phyloP scores from a whole-genome alignment of 2,888 invertebrate species.

The Cerceris rybyensis region DNA sequence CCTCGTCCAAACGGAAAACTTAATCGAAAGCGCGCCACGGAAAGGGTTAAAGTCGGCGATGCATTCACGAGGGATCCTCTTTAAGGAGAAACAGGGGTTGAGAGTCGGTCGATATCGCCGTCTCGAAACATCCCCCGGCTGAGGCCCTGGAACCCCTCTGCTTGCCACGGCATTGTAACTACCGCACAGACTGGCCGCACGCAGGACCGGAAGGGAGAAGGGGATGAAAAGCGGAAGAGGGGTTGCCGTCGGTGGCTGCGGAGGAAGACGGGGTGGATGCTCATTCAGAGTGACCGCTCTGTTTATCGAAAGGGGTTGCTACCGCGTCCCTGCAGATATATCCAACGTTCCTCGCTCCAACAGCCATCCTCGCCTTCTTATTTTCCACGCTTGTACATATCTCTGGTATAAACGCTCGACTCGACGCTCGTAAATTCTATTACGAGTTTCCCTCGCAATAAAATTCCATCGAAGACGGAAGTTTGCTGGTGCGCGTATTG shows the following conservation, averaged over 20 bases:
- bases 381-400: slow-evolving; percentile 18
- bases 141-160: slow-evolving; percentile 36
- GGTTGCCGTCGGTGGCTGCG: slow-evolving; percentile 20
- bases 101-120: slow-evolving; percentile 71
- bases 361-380: slow-evolving; percentile 12
- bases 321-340: slow-evolving; percentile 53
- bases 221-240: not conserved
- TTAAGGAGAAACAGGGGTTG: slow-evolving; percentile 63
- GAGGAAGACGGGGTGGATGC: slow-evolving; percentile 44
- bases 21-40: too few relatives aligned
- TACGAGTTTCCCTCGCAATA: slow-evolving; percentile 15
- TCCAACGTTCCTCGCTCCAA: slow-evolving; percentile 17
- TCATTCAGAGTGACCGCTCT: slow-evolving; percentile 65
- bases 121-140: slow-evolving; percentile 70
- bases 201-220: slow-evolving; percentile 35
- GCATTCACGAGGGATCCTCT: slow-evolving; percentile 63
- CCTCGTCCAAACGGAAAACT: too few relatives aligned
- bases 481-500: not conserved
- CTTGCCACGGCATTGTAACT: slow-evolving; percentile 56
- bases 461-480: slow-evolving; percentile 12
- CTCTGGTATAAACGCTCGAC: slow-evolving; percentile 23
- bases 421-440: slow-evolving; percentile 13
- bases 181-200: slow-evolving; percentile 56
- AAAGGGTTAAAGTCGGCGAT: slow-evolving; percentile 56
- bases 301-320: slow-evolving; percentile 69